Conservation (phyloP, 2,888 invertebrate species). For the Drosophila falleni region DNA sequence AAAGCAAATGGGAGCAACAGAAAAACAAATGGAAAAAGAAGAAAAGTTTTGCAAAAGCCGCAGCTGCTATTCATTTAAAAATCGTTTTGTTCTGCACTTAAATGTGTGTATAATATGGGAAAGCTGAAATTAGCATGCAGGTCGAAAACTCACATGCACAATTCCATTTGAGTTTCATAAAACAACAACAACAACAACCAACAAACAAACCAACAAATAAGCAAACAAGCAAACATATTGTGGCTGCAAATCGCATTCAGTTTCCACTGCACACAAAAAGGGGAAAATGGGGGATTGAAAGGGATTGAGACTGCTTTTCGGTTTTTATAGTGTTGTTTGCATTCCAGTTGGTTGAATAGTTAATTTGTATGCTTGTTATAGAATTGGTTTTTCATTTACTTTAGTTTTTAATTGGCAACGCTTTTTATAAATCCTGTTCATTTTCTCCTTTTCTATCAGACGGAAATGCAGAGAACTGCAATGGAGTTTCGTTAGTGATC, state of each 20-base stretch:
- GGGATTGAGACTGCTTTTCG: constrained; percentile 24
- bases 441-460: background rate
- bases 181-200: constrained; percentile 24
- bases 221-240: constrained; percentile 53
- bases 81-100: constrained; percentile 53
- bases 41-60: constrained; percentile 28
- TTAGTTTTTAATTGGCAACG: constrained; percentile 60
- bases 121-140: constrained; percentile 59
- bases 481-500: background rate
- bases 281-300: background rate
- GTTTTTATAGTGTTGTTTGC: constrained; percentile 29
- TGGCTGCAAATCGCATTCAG: constrained; percentile 53
- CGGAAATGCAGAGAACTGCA: background rate
- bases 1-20: constrained; percentile 8
- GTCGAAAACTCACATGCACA: constrained; percentile 40
- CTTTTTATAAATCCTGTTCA: constrained; percentile 25
- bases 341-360: constrained; percentile 44
- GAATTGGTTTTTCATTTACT: constrained; percentile 55
- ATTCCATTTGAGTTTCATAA: constrained; percentile 30
- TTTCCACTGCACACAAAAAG: constrained; percentile 29
- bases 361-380: constrained; percentile 59
- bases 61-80: constrained; percentile 39
- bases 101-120: constrained; percentile 28
- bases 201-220: constrained; percentile 20
- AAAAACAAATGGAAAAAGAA: background rate